Base-by-base conservation (phyloP, 2,888 invertebrate species). In the Megaustenia siamemsis region DNA sequence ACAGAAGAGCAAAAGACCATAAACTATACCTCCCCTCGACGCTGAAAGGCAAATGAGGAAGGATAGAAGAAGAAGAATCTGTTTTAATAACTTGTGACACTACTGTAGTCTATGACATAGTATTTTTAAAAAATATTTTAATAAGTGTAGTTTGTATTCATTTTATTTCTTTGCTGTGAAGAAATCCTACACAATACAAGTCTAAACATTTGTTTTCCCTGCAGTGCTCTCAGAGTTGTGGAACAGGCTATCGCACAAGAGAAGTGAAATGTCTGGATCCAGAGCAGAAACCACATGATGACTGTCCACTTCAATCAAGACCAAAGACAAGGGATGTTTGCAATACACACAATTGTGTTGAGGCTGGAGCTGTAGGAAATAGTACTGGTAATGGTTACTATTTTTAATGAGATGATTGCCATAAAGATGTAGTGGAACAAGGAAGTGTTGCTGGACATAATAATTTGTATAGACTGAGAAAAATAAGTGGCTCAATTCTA, bases 151-250 rank as follows among this genome's bases (percentile, higher is more conserved):
- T 5, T 21, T 66, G 32, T 28, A 66, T 28, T 10, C 12, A 66
- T n/a, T n/a, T n/a, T n/a, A n/a, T n/a, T n/a, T n/a, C n/a, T n/a
- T n/a, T 28, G 28, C 8, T 66, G 38, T 68, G 3, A 10, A 24
- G 8, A n/a, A 40, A 24, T 38, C 1, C 1, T 43, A 40, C 24
- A 10, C 24, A 69, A 40, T 40, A 40, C 6, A 12, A 69, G 6
- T 69, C 40, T 40, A 10, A 2, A 8, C 8, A 71, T 1, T 3
- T n/a, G 21, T 32, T 38, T 32, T 73, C 40, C 49, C 53, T 40
- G 10, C 93, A 96, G 96, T 96, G 96, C 92, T 96, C 96, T 6
- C 94, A 95, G 6, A 94, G 95, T 12, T 96, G 96, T 92, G 96
- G 96, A 0, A 94, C 94, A 75, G 96, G 96, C 8, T 94, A 95